Percentiles rank a stretch among this genome's conserved stretches.
Conservation (phyloP, 2,113 vertebrate species). For the Tragulus kanchil region DNA sequence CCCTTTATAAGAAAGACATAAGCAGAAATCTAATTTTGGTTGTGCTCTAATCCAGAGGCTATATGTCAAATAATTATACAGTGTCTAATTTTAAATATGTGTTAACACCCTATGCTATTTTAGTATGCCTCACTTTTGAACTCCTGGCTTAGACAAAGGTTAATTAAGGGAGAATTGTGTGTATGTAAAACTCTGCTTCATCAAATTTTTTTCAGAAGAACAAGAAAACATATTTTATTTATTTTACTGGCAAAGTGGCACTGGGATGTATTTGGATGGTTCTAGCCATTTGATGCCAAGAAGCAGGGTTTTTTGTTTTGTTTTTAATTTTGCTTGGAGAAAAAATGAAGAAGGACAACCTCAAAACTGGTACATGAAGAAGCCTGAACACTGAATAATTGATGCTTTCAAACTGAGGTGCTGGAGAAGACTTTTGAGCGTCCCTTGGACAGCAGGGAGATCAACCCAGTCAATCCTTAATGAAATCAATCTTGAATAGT, state of each 20-base stretch:
- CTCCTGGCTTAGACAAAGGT: not conserved
- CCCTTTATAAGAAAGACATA: not conserved
- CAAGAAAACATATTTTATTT: not conserved
- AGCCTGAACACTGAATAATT: not conserved
- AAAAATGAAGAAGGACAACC: not conserved
- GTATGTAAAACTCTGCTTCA: not conserved
- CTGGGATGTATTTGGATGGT: not conserved
- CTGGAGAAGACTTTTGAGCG: not conserved
- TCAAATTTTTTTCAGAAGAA: not conserved
- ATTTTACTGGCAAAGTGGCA: not conserved
- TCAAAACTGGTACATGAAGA: not conserved
- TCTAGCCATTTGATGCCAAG: not conserved
- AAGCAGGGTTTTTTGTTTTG: not conserved
- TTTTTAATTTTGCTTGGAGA: not conserved
- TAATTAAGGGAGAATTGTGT: not conserved
- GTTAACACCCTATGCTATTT: not conserved
- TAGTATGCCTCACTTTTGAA: not conserved
- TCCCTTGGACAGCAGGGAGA: not conserved
- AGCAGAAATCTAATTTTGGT: conserved; percentile 14
- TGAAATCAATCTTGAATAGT: not conserved
- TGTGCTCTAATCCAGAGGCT: not conserved
- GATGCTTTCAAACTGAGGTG: not conserved
- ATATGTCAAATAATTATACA: not conserved
- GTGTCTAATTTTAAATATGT: not conserved
- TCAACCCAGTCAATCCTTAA: not conserved